A percentile compares a stretch with the other conserved stretches of the same genome.
Conservation (phyloP, 2,797 vertebrate species). For the Carduelis carduelis region DNA sequence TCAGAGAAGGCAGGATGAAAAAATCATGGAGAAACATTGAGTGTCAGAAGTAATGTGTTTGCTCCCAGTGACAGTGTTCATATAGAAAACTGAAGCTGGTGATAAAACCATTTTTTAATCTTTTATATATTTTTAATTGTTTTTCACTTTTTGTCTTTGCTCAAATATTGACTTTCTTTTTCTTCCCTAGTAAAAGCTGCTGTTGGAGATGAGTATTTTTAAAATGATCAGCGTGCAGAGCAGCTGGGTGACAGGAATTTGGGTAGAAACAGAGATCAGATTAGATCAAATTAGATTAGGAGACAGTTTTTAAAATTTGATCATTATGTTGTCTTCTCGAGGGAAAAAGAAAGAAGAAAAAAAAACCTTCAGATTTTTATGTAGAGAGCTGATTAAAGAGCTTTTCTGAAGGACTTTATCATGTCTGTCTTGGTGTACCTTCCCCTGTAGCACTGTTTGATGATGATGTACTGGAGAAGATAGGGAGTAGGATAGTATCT, state of each 20-base stretch:
- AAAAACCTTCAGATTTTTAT: background rate
- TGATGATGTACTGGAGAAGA: background rate
- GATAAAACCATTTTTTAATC: background rate
- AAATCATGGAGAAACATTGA: background rate
- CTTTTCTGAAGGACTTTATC: background rate
- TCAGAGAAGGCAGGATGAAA: background rate
- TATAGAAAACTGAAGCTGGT: background rate
- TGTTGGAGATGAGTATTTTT: background rate
- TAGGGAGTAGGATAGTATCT: background rate
- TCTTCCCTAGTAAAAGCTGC: background rate
- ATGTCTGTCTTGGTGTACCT: background rate
- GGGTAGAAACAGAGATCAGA: background rate
- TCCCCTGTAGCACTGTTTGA: background rate
- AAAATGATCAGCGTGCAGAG: background rate
- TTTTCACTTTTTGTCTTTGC: background rate
- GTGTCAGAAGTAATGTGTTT: background rate
- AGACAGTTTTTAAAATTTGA: background rate
- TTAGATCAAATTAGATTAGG: background rate
- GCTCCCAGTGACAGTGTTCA: background rate
- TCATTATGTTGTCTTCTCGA: background rate
- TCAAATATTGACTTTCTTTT: background rate
- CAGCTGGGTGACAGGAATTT: background rate
- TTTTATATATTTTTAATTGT: background rate
- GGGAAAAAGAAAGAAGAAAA: background rate
- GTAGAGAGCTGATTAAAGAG: background rate